phyloP scores from a whole-genome alignment of 1,140 invertebrate species.

The Oppia nitens region DNA sequence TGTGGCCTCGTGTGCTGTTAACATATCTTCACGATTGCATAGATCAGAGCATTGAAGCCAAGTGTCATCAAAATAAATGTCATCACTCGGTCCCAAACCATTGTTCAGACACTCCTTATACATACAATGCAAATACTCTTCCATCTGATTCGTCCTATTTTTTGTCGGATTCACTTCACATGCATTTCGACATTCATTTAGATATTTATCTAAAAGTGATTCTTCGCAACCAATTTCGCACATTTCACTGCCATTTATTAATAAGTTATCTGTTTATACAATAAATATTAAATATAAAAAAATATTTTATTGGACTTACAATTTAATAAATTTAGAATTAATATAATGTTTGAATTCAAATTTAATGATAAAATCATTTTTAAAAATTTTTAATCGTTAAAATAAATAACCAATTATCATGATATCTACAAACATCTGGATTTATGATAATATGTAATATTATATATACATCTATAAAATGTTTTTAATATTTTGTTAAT shows the following conservation, averaged over 20 bases:
- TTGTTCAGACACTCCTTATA: not conserved
- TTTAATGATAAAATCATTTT: no score
- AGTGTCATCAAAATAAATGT: not conserved
- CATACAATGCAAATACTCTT: not conserved
- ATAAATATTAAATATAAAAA: no score
- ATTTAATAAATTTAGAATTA: no score
- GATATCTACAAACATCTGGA: no score
- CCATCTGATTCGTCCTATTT: not conserved
- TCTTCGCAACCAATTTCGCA: not conserved
- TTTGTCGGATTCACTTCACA: not conserved
- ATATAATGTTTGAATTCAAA: no score
- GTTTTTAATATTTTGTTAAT: no score
- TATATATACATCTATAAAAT: no score
- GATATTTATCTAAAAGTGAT: not conserved
- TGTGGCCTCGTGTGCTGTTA: not conserved
- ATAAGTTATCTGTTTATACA: not conserved
- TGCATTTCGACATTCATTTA: not conserved
- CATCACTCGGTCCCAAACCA: not conserved
- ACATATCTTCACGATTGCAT: not conserved
- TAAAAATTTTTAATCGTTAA: no score
- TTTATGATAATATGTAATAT: no score
- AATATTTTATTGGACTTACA: no score
- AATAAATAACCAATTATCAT: no score
- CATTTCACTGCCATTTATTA: not conserved
- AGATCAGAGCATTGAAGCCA: not conserved